phyloP scores from a whole-genome alignment of 2,797 vertebrate genomes.

The Graptemys geographica region DNA sequence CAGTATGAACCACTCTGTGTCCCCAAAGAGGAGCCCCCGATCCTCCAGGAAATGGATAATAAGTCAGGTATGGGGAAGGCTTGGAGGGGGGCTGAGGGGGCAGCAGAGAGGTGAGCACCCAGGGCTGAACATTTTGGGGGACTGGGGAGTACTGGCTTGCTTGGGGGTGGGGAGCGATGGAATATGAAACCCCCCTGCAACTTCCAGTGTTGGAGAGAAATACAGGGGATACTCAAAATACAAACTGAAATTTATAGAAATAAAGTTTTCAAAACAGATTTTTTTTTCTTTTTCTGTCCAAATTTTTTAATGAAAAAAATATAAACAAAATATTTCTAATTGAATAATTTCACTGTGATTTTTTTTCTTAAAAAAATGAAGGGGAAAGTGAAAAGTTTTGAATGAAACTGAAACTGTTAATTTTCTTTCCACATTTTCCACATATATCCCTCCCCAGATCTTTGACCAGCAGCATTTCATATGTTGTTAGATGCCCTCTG shows the following conservation, averaged over 20 bases:
- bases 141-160: not conserved
- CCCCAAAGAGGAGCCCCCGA: not conserved
- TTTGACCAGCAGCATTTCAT: not conserved
- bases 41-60: not conserved
- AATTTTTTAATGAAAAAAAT: not conserved
- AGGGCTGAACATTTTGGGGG: not conserved
- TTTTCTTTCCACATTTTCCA: not conserved
- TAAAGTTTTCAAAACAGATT: not conserved
- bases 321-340: not conserved
- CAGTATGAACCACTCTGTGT: not conserved
- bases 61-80: not conserved
- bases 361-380: not conserved
- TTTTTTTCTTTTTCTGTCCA: not conserved
- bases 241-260: not conserved
- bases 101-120: not conserved
- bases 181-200: not conserved
- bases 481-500: not conserved
- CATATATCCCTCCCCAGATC: not conserved
- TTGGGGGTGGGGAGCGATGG: not conserved
- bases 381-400: not conserved
- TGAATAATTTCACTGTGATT: not conserved
- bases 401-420: not conserved
- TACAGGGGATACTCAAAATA: not conserved
- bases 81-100: not conserved
- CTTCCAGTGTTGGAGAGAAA: not conserved